phyloP scores from a whole-genome alignment of 2,797 vertebrate species.

The Pipistrellus pipistrellus region DNA sequence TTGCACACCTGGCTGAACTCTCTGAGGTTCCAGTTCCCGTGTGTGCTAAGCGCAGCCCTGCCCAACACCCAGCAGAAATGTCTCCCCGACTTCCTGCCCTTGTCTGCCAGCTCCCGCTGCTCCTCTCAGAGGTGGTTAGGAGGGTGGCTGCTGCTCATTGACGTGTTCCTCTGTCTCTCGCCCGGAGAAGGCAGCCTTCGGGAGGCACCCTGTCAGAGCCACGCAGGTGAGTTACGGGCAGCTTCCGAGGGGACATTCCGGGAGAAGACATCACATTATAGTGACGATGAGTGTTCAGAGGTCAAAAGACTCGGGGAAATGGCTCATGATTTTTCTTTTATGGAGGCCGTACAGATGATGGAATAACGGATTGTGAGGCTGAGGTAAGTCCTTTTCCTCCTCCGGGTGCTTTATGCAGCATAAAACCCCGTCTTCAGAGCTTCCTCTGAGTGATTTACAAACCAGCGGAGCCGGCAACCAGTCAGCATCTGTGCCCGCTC shows the following conservation, averaged over 20 bases:
- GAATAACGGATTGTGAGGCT: constrained; percentile 25
- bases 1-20: background rate
- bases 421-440: constrained; percentile 69
- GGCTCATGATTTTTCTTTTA: background rate
- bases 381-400: background rate
- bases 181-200: accelerated
- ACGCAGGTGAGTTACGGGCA: background rate
- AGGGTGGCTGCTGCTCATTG: accelerated
- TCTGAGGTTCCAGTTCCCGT: too few relatives aligned
- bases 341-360: constrained; percentile 34
- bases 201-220: background rate
- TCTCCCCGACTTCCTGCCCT: background rate
- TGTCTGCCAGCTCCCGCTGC: too few relatives aligned
- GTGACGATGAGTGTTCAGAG: constrained; percentile 1
- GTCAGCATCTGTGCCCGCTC: constrained; percentile 72
- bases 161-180: accelerated
- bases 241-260: constrained; percentile 31
- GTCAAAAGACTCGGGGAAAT: background rate
- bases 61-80: background rate
- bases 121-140: accelerated
- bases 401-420: constrained; percentile 69
- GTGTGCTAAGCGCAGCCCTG: background rate
- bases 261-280: constrained; percentile 68
- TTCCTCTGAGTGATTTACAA: constrained; percentile 73
- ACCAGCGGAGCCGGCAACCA: constrained; percentile 68